Evolutionary conservation across 2,113 vertebrate genomes (phyloP), one percentile per base, ranked within the genome.

Genomic region (Ancistrus triradiatus): DNA sequence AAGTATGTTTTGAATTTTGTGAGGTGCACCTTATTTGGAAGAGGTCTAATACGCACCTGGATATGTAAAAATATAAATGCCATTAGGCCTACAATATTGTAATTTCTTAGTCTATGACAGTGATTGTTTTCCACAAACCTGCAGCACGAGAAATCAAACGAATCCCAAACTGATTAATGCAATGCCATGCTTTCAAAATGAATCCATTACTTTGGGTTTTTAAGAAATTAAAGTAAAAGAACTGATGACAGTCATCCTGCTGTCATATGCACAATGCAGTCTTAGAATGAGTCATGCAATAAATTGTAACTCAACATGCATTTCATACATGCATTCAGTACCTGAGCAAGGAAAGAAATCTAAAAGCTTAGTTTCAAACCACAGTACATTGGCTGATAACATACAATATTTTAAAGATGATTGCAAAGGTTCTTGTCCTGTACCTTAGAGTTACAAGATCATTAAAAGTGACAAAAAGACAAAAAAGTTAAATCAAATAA

Each of bases 321-420:
- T 70, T 63, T 72, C 64, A 18, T 50, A 70, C 73, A 75, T 75
- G 73, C 73, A 69, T 69, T 72, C 61, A 52, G 31, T 75, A 69
- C 73, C 73, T 75, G 73, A 75, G 73, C 46, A 59, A 52, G 62
- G 50, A 38, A 64, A 57, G 28, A 74, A 71, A 68, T 48, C 25
- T 48, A 27, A 53, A 40, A 49, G 24, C 46, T 58, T 51, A 55
- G 60, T 44, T 59, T 53, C 38, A 64, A 73, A 59, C 70, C 53
- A 65, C 63, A 65, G 51, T 56, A 65, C 53, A 50, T 48, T 49
- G 18, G 55, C 58, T 63, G 61, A 59, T 49, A 72, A 66, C 66
- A 53, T 61, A 58, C 59, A 68, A 31, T 57, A 56, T 47, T 50
- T 58, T 40, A 43, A 73, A 61, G 55, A 44, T 53, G 25, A 24